These are phyloP conservation scores for Hiodon alosoides DNA, from an alignment of 2,113 vertebrate genomes.

Conservation along the genomic window DNA sequence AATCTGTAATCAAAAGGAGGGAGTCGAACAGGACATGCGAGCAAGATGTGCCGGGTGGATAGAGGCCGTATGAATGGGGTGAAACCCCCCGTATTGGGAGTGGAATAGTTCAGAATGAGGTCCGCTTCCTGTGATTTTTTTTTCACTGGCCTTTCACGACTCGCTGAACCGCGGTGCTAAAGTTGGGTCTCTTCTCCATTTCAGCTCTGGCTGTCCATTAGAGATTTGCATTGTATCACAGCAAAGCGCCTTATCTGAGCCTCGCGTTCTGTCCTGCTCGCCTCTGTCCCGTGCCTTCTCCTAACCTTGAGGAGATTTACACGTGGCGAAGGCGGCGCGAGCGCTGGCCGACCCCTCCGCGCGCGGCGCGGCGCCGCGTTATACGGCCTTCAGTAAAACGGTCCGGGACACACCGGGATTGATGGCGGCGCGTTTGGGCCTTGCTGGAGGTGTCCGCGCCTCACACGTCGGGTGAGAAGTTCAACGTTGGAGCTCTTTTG, in stretches of 20 bases:
- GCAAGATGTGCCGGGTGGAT: neutral
- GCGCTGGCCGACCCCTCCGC: neutral
- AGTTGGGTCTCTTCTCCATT: no score
- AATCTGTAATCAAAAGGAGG: conserved; percentile 14
- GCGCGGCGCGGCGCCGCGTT: neutral
- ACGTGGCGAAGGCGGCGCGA: neutral
- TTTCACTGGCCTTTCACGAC: neutral
- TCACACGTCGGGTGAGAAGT: conserved; percentile 24
- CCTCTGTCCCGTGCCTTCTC: neutral
- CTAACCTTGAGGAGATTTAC: conserved; percentile 14
- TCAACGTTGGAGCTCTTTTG: conserved; percentile 24
- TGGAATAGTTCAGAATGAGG: neutral
- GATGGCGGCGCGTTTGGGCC: neutral
- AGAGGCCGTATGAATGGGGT: neutral
- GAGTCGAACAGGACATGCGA: neutral
- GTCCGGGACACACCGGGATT: conserved; percentile 3
- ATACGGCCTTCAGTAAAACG: conserved; percentile 4
- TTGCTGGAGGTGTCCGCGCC: conserved; percentile 17
- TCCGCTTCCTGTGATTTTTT: neutral
- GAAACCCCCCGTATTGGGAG: neutral
- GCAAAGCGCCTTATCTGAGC: no score
- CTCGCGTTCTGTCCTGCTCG: neutral
- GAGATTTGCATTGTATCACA: no score
- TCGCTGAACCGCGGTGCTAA: no score
- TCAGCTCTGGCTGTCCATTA: no score